A percentile compares a stretch with the other conserved stretches of the same genome.
phyloP scores from a whole-genome alignment of 1,140 invertebrate genomes.

The Orchestia grillus region DNA sequence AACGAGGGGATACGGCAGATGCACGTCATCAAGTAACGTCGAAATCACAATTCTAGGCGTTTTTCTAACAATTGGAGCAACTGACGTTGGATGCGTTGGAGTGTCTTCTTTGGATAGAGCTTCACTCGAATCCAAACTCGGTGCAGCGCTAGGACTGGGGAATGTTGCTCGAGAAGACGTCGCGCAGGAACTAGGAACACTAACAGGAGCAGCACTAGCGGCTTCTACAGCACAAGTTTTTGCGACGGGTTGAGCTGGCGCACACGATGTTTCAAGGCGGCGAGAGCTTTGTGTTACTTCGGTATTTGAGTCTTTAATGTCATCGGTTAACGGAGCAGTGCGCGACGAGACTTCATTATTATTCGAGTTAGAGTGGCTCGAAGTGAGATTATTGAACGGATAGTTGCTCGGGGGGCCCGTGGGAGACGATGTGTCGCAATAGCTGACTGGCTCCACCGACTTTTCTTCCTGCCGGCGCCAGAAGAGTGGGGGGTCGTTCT shows the following conservation, averaged over 20 bases:
- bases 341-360: neutral
- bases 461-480: neutral
- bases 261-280: neutral
- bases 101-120: neutral
- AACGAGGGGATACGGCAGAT: neutral
- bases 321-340: neutral
- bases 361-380: neutral
- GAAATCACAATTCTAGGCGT: neutral
- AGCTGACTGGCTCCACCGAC: neutral
- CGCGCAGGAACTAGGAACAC: neutral
- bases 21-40: neutral
- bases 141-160: neutral
- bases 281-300: neutral
- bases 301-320: neutral
- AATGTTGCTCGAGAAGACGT: neutral
- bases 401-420: neutral
- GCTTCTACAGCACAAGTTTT: constrained; percentile 20
- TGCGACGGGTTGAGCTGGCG: neutral
- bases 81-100: neutral
- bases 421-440: neutral
- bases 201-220: neutral
- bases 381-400: neutral
- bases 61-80: neutral
- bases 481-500: neutral
- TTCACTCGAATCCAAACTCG: neutral